These are phyloP conservation scores for Teleogryllus oceanicus DNA, from an alignment of 2,888 invertebrate genomes.

Conservation along the genomic window DNA sequence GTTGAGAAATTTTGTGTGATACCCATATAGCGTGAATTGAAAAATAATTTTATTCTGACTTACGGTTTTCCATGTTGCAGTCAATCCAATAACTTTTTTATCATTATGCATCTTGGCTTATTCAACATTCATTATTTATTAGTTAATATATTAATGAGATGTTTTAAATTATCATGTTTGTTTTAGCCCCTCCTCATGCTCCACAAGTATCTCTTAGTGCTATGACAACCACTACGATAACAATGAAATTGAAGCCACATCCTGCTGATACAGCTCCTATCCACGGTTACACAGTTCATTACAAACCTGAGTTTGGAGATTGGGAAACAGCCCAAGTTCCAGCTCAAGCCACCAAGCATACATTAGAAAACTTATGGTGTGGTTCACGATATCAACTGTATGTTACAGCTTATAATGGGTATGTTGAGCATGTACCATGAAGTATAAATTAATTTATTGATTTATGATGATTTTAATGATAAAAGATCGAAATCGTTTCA, in stretches of 20 bases:
- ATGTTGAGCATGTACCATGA: conserved; percentile 39
- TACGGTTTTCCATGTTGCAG: background rate
- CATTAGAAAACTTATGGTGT: conserved; percentile 83
- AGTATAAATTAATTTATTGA: no score
- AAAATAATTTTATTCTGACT: background rate
- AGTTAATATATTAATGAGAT: no score
- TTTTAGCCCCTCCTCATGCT: conserved; percentile 68
- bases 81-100: background rate
- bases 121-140: background rate
- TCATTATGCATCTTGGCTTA: background rate
- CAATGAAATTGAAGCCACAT: conserved; percentile 68
- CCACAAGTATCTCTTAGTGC: conserved; percentile 70
- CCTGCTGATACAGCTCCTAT: conserved; percentile 81
- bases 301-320: conserved; percentile 91
- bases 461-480: background rate
- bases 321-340: conserved; percentile 85
- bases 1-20: no score
- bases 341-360: conserved; percentile 75
- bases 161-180: conserved; percentile 26
- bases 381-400: conserved; percentile 92
- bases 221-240: conserved; percentile 71
- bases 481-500: background rate
- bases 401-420: conserved; percentile 90
- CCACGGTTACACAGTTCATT: conserved; percentile 87
- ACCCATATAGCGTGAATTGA: no score